These are phyloP conservation scores for Lindbergichthys nudifrons DNA, from an alignment of 2,797 vertebrate species.

Conservation along the genomic window DNA sequence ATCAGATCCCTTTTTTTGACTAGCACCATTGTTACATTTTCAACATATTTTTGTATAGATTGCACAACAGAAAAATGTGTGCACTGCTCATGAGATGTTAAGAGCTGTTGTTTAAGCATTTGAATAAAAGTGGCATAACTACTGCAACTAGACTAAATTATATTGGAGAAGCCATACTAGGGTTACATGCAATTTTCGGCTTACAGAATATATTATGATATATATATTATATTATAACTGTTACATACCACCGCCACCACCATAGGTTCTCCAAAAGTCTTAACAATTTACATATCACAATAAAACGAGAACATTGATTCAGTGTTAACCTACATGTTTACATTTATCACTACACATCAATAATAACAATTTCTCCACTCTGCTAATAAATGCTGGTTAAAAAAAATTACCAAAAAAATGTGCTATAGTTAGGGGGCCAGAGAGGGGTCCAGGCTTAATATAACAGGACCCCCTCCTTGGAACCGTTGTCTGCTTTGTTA, in stretches of 20 bases:
- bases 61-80: not conserved
- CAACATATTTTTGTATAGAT: not conserved
- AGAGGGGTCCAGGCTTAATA: not conserved
- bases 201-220: too few species aligned
- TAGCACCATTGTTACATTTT: not conserved
- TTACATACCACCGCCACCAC: too few species aligned
- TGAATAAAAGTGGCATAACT: not conserved
- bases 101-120: slow-evolving; percentile 1
- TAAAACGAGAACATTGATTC: too few species aligned
- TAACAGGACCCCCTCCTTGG: not conserved
- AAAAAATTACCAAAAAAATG: not conserved
- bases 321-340: not conserved
- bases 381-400: not conserved
- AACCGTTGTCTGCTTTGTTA: not conserved
- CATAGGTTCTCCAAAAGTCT: too few species aligned
- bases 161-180: too few species aligned
- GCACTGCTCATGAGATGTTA: not conserved
- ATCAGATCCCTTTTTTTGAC: not conserved
- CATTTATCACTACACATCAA: not conserved
- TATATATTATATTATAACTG: too few species aligned
- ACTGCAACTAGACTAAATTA: not conserved
- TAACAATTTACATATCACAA: too few species aligned
- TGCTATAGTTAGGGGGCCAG: not conserved
- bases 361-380: too few species aligned
- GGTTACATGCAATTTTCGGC: too few species aligned